A percentile compares a stretch with the other conserved stretches of the same genome.
Evolutionary conservation across 2,888 invertebrate genomes (phyloP).

Genomic region (Cepaea hortensis): DNA sequence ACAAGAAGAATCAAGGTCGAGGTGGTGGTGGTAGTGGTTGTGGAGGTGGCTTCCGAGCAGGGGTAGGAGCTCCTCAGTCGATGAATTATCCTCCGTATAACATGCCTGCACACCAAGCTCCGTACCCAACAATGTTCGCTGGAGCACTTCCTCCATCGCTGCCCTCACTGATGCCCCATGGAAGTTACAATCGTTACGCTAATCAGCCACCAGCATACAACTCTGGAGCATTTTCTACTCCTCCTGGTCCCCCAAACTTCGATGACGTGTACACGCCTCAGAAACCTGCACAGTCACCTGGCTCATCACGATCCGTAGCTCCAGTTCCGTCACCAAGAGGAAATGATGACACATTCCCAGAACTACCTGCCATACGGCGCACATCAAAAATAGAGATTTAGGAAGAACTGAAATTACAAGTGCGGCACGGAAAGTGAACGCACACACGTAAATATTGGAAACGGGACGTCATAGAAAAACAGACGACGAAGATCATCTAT

Average conservation of each 20-base stretch:
- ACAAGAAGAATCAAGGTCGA: conserved; percentile 59
- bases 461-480: too few species aligned
- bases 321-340: conserved; percentile 53
- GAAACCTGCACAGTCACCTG: conserved; percentile 51
- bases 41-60: conserved; percentile 45
- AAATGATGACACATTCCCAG: conserved; percentile 80
- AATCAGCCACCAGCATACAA: conserved; percentile 50
- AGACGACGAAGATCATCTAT: too few species aligned
- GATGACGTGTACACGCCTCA: conserved; percentile 48
- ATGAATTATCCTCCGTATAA: conserved; percentile 7
- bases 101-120: background rate
- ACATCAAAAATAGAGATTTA: too few species aligned
- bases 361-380: conserved; percentile 88
- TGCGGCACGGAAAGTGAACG: too few species aligned
- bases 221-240: conserved; percentile 41
- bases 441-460: too few species aligned
- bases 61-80: conserved; percentile 50
- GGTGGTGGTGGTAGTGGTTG: conserved; percentile 56
- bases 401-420: too few species aligned
- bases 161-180: conserved; percentile 40
- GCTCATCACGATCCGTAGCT: conserved; percentile 33
- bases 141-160: conserved; percentile 46
- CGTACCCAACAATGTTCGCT: background rate
- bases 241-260: conserved; percentile 51
- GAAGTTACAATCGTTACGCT: conserved; percentile 39